Evolutionary conservation across 2,888 invertebrate genomes (phyloP).

Genomic region (Agriopis aurantiaria): DNA sequence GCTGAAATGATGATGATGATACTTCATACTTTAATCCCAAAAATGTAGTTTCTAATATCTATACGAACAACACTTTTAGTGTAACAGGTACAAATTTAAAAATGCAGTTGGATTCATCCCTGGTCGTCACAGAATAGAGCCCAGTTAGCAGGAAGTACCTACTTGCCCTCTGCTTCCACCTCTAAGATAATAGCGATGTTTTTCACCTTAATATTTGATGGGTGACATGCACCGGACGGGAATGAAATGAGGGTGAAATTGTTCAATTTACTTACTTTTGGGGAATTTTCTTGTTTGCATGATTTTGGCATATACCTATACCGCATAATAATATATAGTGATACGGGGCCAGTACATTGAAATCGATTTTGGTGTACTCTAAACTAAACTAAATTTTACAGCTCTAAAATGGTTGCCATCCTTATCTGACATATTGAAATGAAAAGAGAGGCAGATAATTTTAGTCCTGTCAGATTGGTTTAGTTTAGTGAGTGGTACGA

Average conservation of each 20-base stretch:
- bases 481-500: too few species aligned
- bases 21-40: too few species aligned
- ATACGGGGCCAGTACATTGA: too few species aligned
- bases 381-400: too few species aligned
- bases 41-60: too few species aligned
- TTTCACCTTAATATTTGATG: slow-evolving; percentile 24
- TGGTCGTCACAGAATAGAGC: slow-evolving; percentile 13
- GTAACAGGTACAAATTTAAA: not conserved
- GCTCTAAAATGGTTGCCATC: too few species aligned
- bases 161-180: slow-evolving; percentile 5
- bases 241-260: slow-evolving; percentile 22
- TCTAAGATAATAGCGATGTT: slow-evolving; percentile 26
- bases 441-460: too few species aligned
- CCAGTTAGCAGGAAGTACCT: not conserved
- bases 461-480: too few species aligned
- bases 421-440: too few species aligned
- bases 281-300: slow-evolving; percentile 16
- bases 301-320: slow-evolving; percentile 1
- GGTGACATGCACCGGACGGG: slow-evolving; percentile 8
- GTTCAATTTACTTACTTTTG: slow-evolving; percentile 18
- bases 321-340: not conserved
- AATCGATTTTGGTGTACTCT: too few species aligned
- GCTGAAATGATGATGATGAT: too few species aligned
- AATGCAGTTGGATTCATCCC: slow-evolving; percentile 1
- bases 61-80: too few species aligned